phyloP scores from a whole-genome alignment of 2,888 invertebrate genomes.

The Furcula furcula region DNA sequence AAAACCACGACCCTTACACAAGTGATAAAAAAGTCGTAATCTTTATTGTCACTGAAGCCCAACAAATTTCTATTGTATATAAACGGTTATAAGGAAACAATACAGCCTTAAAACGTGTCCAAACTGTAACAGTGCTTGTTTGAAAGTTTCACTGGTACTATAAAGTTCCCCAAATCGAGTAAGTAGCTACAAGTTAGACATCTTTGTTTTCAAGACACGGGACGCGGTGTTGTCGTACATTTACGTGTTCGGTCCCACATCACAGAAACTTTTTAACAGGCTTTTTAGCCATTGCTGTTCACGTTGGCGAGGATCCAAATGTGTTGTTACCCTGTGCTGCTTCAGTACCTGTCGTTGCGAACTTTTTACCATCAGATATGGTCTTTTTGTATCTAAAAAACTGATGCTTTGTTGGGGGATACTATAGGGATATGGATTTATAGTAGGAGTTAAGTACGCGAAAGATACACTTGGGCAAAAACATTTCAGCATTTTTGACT shows the following conservation, averaged over 20 bases:
- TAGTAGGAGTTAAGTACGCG: no score
- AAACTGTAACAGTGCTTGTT: not conserved
- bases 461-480: no score
- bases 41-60: no score
- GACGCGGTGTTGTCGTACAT: not conserved
- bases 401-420: no score
- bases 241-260: not conserved
- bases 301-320: constrained; percentile 13
- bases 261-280: constrained; percentile 5
- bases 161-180: not conserved
- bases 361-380: constrained; percentile 3
- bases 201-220: not conserved
- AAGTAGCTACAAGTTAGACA: not conserved
- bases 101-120: not conserved
- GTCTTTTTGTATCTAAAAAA: no score
- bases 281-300: constrained; percentile 6
- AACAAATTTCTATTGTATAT: no score
- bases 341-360: constrained; percentile 3
- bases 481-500: no score
- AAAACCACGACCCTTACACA: no score
- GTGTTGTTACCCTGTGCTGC: constrained; percentile 6
- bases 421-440: no score
- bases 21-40: no score
- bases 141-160: not conserved
- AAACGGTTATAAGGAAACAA: no score